A percentile compares a stretch with the other conserved stretches of the same genome.
Evolutionary conservation across 1,140 invertebrate genomes (phyloP).

Genomic region (Hyles euphorbiae): DNA sequence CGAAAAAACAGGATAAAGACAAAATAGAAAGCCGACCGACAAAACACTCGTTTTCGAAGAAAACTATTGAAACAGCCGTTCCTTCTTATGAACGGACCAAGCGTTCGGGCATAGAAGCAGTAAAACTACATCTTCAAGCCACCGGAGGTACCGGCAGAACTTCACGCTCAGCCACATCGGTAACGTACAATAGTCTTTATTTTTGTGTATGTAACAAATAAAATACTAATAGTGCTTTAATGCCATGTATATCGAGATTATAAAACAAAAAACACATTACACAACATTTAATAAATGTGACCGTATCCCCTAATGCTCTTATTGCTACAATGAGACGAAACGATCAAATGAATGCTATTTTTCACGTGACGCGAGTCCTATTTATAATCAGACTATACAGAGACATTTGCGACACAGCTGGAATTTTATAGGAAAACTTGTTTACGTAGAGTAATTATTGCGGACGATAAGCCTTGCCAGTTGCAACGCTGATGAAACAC

Average conservation of each 20-base stretch:
- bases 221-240: too few relatives aligned
- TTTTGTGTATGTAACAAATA: too few relatives aligned
- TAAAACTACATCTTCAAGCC: constrained; percentile 54
- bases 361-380: too few relatives aligned
- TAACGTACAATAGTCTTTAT: constrained; percentile 23
- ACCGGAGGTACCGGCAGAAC: constrained; percentile 57
- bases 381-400: too few relatives aligned
- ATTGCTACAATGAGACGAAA: too few relatives aligned
- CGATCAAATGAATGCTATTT: too few relatives aligned
- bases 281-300: too few relatives aligned
- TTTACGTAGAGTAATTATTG: constrained; percentile 18
- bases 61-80: constrained; percentile 14
- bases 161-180: constrained; percentile 62
- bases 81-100: constrained; percentile 30
- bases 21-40: constrained; percentile 13
- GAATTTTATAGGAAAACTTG: too few relatives aligned
- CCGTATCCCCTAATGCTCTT: too few relatives aligned
- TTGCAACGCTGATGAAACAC: background rate
- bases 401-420: too few relatives aligned
- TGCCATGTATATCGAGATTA: too few relatives aligned
- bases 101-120: constrained; percentile 61
- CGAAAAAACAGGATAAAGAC: constrained; percentile 32
- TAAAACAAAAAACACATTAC: too few relatives aligned
- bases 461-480: background rate
- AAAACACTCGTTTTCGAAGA: constrained; percentile 17